Conservation (phyloP, 2,888 invertebrate genomes). For the Pollenia griseotomentosa region DNA sequence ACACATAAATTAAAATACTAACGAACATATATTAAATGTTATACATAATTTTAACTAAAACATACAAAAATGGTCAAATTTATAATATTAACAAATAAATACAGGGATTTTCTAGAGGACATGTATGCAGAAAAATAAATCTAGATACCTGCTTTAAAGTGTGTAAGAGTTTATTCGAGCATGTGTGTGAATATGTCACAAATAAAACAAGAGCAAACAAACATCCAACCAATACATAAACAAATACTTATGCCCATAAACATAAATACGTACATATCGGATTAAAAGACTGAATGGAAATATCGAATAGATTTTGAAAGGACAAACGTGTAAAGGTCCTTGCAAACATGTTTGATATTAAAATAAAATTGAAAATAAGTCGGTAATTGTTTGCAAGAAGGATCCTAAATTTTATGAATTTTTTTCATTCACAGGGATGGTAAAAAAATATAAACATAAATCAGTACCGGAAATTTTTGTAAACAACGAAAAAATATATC, state of each 20-base stretch:
- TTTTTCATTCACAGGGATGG: too few species aligned
- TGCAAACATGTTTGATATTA: not conserved
- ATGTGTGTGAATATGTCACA: constrained; percentile 35
- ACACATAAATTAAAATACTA: constrained; percentile 7
- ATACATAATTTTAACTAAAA: constrained; percentile 69
- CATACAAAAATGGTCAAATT: constrained; percentile 57
- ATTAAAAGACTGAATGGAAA: constrained; percentile 2
- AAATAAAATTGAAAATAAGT: too few species aligned
- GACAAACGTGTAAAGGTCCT: not conserved
- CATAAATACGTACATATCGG: too few species aligned
- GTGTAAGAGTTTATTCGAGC: not conserved
- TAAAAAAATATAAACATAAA: too few species aligned
- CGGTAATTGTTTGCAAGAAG: not conserved
- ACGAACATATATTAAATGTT: constrained; percentile 52
- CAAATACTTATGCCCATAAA: constrained; percentile 4
- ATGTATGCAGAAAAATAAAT: constrained; percentile 21
- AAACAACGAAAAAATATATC: too few species aligned
- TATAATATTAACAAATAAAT: constrained; percentile 55
- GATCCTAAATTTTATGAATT: too few species aligned
- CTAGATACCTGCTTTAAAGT: not conserved
- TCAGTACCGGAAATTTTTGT: too few species aligned
- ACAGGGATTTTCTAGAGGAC: constrained; percentile 48
- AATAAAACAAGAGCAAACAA: constrained; percentile 42
- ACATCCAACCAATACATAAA: constrained; percentile 25
- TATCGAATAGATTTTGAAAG: not conserved